phyloP scores from a whole-genome alignment of 2,888 invertebrate genomes.

The Noctua janthina region DNA sequence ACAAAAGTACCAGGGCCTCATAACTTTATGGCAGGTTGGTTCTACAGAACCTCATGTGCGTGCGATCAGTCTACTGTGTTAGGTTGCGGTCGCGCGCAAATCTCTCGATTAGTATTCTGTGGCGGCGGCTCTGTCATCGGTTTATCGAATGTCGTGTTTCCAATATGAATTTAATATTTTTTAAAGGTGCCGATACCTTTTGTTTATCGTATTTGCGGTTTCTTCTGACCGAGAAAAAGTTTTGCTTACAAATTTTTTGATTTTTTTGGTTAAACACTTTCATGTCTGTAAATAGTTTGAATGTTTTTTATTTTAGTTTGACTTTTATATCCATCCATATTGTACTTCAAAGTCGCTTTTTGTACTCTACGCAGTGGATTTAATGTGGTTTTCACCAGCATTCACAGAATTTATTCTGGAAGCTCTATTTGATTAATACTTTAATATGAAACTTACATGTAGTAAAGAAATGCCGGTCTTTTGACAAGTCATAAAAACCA shows the following conservation, averaged over 20 bases:
- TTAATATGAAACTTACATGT: neutral
- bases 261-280: slow-evolving; percentile 32
- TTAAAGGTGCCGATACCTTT: slow-evolving; percentile 68
- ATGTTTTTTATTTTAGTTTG: neutral
- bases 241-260: slow-evolving; percentile 41
- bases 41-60: slow-evolving; percentile 46
- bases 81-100: slow-evolving; percentile 80
- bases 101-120: slow-evolving; percentile 84
- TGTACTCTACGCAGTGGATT: neutral
- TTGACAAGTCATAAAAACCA: neutral
- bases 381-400: neutral
- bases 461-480: neutral
- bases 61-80: slow-evolving; percentile 68
- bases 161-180: slow-evolving; percentile 76
- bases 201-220: slow-evolving; percentile 75
- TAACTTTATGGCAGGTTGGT: slow-evolving; percentile 59
- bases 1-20: slow-evolving; percentile 45
- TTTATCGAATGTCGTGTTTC: slow-evolving; percentile 78
- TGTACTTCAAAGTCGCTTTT: neutral
- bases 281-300: slow-evolving; percentile 8
- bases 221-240: slow-evolving; percentile 60
- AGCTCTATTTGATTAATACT: neutral
- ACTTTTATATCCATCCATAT: neutral
- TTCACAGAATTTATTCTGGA: neutral
- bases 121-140: slow-evolving; percentile 79